Base-by-base conservation (phyloP, 2,113 vertebrate genomes). In the Erythrolamprus reginae region DNA sequence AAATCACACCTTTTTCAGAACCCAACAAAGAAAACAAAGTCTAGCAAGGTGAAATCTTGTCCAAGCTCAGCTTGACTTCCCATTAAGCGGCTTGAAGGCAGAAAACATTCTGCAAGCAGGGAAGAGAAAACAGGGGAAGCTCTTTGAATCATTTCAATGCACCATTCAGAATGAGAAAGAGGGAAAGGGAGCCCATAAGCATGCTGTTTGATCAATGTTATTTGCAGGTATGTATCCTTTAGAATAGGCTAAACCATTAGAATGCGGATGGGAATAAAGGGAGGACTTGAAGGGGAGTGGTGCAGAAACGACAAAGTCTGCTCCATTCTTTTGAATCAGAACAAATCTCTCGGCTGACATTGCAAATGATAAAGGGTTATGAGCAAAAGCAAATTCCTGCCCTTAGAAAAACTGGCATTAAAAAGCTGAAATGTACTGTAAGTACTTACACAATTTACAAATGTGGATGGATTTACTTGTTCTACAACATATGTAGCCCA, bases 1-100 rank as follows among this genome's bases (percentile, higher is more conserved):
- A 70, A 92, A 23, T 23, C 21, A 93, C 45, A n/a, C 23, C 90
- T 9, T 94, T 42, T 65, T 92, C 55, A 93, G 94, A 92, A 87
- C 1, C 38, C 51, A 47, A 15, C 61, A 51, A 83, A 26, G 42
- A 52, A 70, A 82, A 53, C 45, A 33, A 85, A 53, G 42, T 33
- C n/a, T 17, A 5, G 15, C 70, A 53, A 86, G n/a, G 8, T 52
- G 28, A 90, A 21, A 61, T 51, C 45, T 58, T 58, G 17, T 19
- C 2, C 1, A 24, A 19, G 42, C n/a, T 7, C 26, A 56, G 83
- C 93, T 88, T 23, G 3, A 15, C 85, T 42, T 21, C 61, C 33
- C 52, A 91, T 47, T 9, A 93, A 65, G 56, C 89, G 4, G 88
- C 52, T 0, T 0, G 91, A 24, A 4, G 94, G 85, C 23, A 88